These are phyloP conservation scores for Morpho deidamia DNA, from an alignment of 2,888 invertebrate species.

Conservation along the genomic window DNA sequence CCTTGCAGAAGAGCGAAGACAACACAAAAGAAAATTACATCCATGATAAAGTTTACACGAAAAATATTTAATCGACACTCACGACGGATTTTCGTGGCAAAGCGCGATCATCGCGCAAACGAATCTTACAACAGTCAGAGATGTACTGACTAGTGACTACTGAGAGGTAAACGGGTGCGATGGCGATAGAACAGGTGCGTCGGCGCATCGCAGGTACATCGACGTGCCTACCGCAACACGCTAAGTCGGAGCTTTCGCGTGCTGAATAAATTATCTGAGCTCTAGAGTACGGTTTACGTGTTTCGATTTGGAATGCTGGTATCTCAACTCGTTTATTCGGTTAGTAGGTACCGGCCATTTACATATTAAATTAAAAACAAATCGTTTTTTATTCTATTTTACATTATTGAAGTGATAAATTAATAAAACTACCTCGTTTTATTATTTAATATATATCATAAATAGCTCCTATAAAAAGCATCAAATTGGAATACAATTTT, in stretches of 20 bases:
- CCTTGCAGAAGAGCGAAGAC: constrained; percentile 47
- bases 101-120: constrained; percentile 50
- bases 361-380: constrained; percentile 14
- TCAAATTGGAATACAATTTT: no score
- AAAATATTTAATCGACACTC: constrained; percentile 46
- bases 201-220: constrained; percentile 21
- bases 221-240: constrained; percentile 31
- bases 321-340: constrained; percentile 22
- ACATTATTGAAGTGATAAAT: background rate
- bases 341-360: constrained; percentile 24
- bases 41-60: constrained; percentile 56
- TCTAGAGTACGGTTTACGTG: constrained; percentile 38
- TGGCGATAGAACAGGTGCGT: constrained; percentile 41
- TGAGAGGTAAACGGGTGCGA: constrained; percentile 15
- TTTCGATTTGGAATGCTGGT: constrained; percentile 26
- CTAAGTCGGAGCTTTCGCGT: constrained; percentile 48
- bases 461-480: no score
- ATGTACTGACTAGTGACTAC: constrained; percentile 41
- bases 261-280: constrained; percentile 56
- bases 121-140: constrained; percentile 35
- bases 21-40: constrained; percentile 49
- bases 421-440: background rate
- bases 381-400: background rate
- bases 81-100: constrained; percentile 40
- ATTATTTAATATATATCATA: no score